Percentiles rank a stretch among this genome's conserved stretches.
Conservation (phyloP, 2,113 vertebrate genomes). For the Phyllopteryx taeniolatus region DNA sequence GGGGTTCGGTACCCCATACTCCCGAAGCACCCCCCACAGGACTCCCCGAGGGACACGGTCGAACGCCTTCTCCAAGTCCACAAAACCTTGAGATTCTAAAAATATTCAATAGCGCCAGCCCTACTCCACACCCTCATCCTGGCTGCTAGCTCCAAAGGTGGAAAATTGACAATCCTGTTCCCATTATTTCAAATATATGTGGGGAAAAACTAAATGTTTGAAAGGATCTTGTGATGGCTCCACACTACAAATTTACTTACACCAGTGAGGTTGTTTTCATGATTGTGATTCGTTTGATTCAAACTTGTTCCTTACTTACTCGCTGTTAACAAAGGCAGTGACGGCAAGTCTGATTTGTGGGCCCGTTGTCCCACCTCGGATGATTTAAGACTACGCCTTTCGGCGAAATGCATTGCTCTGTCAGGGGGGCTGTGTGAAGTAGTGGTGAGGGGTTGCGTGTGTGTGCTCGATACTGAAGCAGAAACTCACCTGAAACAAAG, state of each 20-base stretch:
- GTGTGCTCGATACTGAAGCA: constrained; percentile 48
- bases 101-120: no score
- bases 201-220: no score
- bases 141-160: not conserved
- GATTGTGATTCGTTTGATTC: not conserved
- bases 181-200: not conserved
- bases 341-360: constrained; percentile 48
- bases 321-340: constrained; percentile 13
- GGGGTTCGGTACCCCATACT: no score
- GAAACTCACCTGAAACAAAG: constrained; percentile 71
- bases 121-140: not conserved
- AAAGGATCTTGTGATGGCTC: no score
- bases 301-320: constrained; percentile 37
- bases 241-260: no score
- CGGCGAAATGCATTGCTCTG: constrained; percentile 44
- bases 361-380: constrained; percentile 10
- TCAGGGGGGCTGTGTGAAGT: constrained; percentile 9
- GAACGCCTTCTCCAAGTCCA: no score
- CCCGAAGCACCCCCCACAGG: no score
- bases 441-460: not conserved
- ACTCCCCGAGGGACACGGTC: no score
- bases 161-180: not conserved
- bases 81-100: no score
- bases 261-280: not conserved
- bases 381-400: constrained; percentile 32